Evolutionary conservation across 2,113 vertebrate species (phyloP).

Genomic region (Salvelinus namaycush): DNA sequence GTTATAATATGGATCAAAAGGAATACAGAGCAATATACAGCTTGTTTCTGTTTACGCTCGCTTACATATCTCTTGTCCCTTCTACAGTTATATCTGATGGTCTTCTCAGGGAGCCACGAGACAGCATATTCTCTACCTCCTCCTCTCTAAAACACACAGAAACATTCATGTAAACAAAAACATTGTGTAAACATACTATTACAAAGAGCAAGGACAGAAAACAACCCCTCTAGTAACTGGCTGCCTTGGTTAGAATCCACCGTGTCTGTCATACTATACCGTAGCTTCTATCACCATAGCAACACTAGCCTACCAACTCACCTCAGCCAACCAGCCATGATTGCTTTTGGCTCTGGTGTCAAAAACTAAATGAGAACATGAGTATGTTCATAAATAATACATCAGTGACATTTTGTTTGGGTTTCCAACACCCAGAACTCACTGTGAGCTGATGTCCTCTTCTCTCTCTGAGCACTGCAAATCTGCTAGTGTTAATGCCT

Average conservation of each 20-base stretch:
- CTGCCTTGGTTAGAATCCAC: background rate
- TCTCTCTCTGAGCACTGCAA: constrained; percentile 39
- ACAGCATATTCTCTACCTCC: background rate
- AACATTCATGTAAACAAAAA: background rate
- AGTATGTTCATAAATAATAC: no score
- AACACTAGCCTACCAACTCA: background rate
- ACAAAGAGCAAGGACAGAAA: background rate
- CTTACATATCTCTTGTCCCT: background rate
- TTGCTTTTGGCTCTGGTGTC: background rate
- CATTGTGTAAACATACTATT: no score
- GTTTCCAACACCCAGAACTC: constrained; percentile 41
- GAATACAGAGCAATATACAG: background rate
- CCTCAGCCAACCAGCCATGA: background rate
- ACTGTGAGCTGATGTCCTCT: constrained; percentile 47
- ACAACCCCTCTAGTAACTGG: background rate
- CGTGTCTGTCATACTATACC: background rate
- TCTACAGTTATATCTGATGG: background rate
- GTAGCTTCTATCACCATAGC: background rate
- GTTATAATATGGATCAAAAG: no score
- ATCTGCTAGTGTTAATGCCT: constrained; percentile 71
- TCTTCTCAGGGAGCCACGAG: background rate
- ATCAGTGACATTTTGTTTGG: background rate
- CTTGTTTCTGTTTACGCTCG: background rate
- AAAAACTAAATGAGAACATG: background rate
- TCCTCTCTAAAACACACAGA: background rate